phyloP scores from a whole-genome alignment of 2,797 vertebrate species.

The Acipenser transmontanus region DNA sequence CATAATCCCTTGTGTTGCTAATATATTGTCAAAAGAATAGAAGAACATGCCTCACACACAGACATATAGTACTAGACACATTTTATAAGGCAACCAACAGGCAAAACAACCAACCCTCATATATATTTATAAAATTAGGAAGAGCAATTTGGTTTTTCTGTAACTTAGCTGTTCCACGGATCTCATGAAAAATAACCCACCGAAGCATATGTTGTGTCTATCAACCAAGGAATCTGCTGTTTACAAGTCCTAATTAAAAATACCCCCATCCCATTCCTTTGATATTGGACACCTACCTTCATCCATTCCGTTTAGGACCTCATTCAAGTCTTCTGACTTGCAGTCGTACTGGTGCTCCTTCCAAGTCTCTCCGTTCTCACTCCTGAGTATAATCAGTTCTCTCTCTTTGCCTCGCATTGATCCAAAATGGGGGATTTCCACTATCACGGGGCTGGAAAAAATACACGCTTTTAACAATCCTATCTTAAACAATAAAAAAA shows the following conservation, averaged over 20 bases:
- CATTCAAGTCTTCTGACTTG: constrained; percentile 73
- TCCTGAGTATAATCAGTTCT: constrained; percentile 90
- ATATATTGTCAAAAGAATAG: too few species aligned
- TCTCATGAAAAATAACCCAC: not conserved
- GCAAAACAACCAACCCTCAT: not conserved
- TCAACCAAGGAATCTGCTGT: not conserved
- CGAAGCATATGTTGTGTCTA: not conserved
- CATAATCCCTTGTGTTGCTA: too few species aligned
- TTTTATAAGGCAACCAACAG: too few species aligned
- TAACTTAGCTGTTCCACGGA: not conserved
- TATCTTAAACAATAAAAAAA: not conserved
- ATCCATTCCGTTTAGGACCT: constrained; percentile 89
- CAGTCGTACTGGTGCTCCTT: constrained; percentile 91
- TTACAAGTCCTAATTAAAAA: not conserved
- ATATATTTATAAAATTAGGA: not conserved
- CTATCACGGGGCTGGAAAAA: constrained; percentile 83
- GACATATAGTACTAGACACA: too few species aligned
- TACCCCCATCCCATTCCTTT: not conserved
- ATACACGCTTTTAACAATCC: constrained; percentile 25
- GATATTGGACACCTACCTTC: constrained; percentile 69
- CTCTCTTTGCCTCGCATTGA: constrained; percentile 93
- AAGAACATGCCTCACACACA: too few species aligned
- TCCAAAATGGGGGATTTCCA: constrained; percentile 97
- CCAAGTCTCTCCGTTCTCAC: constrained; percentile 94
- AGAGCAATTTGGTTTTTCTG: not conserved